Evolutionary conservation across 1,140 invertebrate genomes (phyloP), one percentile per base, ranked within the genome.

Genomic region (Dendrolimus kikuchii): DNA sequence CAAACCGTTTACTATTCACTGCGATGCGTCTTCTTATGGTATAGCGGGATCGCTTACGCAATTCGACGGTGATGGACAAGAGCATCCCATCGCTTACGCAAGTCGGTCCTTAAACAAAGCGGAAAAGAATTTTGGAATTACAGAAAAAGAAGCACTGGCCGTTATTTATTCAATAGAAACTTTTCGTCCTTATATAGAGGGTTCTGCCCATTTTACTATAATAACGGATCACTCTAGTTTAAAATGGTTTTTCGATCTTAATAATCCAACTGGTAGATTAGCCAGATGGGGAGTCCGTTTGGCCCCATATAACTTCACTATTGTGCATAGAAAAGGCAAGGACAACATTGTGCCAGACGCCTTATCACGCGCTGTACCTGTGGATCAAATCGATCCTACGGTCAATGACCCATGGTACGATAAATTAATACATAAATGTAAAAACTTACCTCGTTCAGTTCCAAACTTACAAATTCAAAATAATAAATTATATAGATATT

Each of bases 131-230:
- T 89, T 86, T 23, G 59, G 57, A 0, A 72, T 70, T 8, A 77
- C 78, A 0, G 84, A 89, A 64, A 55, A 72, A 51, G 88, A 89
- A 73, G 69, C 74, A 23, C 60, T 89, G 38, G 83, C 81, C 6
- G 63, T 88, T 7, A 49, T 89, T 0, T 66, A 66, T 53, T 83
- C 77, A 6, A 65, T 89, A 2, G 68, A 86, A 54, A 68, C 87
- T 46, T 89, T 88, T 57, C 46, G 71, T 36, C 62, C 70, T 5
- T 90, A 87, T 63, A 45, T 89, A 40, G 70, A 83, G 37, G 73
- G 72, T 5, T 74, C 39, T 5, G 58, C 74, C 5, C 23, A 1
- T 23, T 87, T 64, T 42, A 64, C 44, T 0, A 57, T 68, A 4
- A 42, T 57, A 4, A 63, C 68, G 5, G 65, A 23, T 23, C 23